Conservation (phyloP, 2,797 vertebrate species). For the Cirrhinus molitorella region DNA sequence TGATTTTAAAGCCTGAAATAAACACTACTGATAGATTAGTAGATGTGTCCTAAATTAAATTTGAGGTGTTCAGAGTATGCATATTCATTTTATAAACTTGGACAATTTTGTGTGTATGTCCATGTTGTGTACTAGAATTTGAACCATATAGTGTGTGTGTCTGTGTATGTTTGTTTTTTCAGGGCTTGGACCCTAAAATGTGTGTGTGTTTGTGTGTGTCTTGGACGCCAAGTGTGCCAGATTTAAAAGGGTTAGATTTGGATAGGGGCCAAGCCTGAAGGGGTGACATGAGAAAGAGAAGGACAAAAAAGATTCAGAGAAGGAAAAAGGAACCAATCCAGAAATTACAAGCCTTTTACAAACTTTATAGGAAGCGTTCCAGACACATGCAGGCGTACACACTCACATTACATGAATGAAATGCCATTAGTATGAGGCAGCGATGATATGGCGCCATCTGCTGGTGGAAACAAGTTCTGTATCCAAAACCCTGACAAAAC, state of each 20-base stretch:
- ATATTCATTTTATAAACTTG: not conserved
- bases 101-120: not conserved
- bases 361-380: constrained; percentile 5
- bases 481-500: not conserved
- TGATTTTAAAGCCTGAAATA: not conserved
- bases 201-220: not conserved
- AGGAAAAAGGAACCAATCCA: constrained; percentile 46
- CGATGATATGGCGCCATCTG: constrained; percentile 19
- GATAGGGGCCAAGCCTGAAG: constrained; percentile 80
- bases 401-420: not conserved
- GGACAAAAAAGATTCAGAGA: constrained; percentile 54
- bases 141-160: not conserved
- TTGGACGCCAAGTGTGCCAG: constrained; percentile 17
- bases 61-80: not conserved
- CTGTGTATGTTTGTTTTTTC: not conserved
- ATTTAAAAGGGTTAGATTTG: constrained; percentile 64
- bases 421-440: not conserved
- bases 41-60: not conserved
- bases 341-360: constrained; percentile 47
- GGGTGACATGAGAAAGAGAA: constrained; percentile 68
- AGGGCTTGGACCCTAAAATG: not conserved
- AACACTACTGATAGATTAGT: not conserved
- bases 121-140: not conserved
- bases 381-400: constrained; percentile 9
- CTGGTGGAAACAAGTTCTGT: constrained; percentile 24